phyloP scores from a whole-genome alignment of 2,113 vertebrate species.

The Aegithalos caudatus region DNA sequence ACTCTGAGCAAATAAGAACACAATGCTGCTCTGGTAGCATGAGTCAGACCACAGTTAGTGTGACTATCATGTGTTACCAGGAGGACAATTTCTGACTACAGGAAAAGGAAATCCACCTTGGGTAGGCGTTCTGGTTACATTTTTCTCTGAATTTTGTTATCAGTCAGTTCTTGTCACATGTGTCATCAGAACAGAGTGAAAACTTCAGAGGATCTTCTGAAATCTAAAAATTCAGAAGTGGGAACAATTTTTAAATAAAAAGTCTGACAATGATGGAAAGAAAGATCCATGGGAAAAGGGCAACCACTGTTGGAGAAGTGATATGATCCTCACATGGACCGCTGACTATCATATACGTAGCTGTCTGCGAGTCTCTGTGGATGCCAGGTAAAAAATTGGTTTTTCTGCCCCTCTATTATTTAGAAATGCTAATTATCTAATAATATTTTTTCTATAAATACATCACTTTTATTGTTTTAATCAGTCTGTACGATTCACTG shows the following conservation, averaged over 20 bases:
- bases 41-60: not conserved
- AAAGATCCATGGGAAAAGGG: not conserved
- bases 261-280: not conserved
- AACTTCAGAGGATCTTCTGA: not conserved
- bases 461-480: not conserved
- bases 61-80: not conserved
- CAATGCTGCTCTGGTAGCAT: not conserved
- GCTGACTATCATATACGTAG: not conserved
- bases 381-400: not conserved
- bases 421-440: not conserved
- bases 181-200: slow-evolving; percentile 35
- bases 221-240: not conserved
- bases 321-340: not conserved
- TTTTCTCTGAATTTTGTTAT: slow-evolving; percentile 78
- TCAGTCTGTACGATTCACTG: not conserved
- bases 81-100: slow-evolving; percentile 70
- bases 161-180: not conserved
- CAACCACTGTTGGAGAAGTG: not conserved
- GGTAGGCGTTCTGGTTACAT: slow-evolving; percentile 73
- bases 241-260: not conserved
- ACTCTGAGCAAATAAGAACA: not conserved
- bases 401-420: not conserved
- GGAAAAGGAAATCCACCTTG: slow-evolving; percentile 74
- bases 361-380: not conserved
- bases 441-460: not conserved